Conservation (phyloP, 2,888 invertebrate genomes). For the Hemithea aestivaria region DNA sequence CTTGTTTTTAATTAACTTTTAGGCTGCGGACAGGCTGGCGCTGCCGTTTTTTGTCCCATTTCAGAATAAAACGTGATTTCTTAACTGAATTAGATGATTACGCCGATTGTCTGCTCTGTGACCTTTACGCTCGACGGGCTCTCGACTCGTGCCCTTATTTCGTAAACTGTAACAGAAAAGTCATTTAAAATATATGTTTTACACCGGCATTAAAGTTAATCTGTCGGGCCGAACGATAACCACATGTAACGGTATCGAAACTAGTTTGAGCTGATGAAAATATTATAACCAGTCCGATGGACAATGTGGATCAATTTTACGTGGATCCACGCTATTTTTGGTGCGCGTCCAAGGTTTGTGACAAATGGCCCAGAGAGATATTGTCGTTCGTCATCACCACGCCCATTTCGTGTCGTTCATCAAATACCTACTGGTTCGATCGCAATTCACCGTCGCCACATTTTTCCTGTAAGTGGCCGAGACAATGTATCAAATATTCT, state of each 20-base stretch:
- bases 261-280: constrained; percentile 23
- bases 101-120: constrained; percentile 19
- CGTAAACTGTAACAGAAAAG: background rate
- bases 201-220: constrained; percentile 12
- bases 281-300: constrained; percentile 21
- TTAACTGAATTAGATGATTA: constrained; percentile 27
- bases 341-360: constrained; percentile 4
- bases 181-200: no score
- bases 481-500: no score
- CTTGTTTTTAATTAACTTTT: constrained; percentile 56
- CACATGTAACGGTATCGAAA: constrained; percentile 25
- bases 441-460: background rate
- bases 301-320: constrained; percentile 21
- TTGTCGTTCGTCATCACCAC: constrained; percentile 13
- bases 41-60: constrained; percentile 29
- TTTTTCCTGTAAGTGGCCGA: no score
- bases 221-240: constrained; percentile 18
- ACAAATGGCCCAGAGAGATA: constrained; percentile 10
- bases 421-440: constrained; percentile 12
- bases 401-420: constrained; percentile 21
- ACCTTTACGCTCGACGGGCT: constrained; percentile 25
- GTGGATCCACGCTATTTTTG: constrained; percentile 14
- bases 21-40: constrained; percentile 36
- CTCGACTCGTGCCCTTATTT: constrained; percentile 3
- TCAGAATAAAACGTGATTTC: constrained; percentile 28